phyloP scores from a whole-genome alignment of 1,140 invertebrate species.

The Maconellicoccus hirsutus region DNA sequence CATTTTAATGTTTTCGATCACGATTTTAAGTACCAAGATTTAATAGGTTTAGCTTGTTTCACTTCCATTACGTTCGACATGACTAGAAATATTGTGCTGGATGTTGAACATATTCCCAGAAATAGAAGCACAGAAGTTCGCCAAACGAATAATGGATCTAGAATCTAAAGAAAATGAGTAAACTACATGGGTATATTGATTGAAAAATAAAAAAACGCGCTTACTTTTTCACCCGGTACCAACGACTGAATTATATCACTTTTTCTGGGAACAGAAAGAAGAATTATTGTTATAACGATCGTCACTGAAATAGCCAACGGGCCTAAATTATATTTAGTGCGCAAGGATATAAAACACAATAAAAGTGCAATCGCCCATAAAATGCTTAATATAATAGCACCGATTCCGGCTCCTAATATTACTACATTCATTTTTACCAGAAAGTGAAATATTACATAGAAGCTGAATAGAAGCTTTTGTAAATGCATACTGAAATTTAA shows the following conservation, averaged over 20 bases:
- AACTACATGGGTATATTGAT: not conserved
- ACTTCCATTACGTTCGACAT: not conserved
- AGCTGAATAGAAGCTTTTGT: no score
- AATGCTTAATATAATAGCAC: constrained; percentile 39
- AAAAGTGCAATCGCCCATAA: constrained; percentile 42
- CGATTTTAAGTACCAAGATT: constrained; percentile 12
- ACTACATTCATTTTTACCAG: constrained; percentile 1
- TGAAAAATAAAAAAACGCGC: not conserved
- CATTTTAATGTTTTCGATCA: not conserved
- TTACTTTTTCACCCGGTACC: constrained; percentile 8
- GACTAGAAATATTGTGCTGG: not conserved
- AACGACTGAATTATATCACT: not conserved
- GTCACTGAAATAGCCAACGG: constrained; percentile 38
- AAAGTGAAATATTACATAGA: no score
- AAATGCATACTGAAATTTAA: no score
- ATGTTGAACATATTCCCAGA: not conserved
- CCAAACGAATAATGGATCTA: constrained; percentile 17
- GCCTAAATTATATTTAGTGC: constrained; percentile 43
- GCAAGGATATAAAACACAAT: constrained; percentile 42
- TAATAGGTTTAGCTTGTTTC: constrained; percentile 4
- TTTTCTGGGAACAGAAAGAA: constrained; percentile 39
- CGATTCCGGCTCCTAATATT: constrained; percentile 27
- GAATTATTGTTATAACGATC: constrained; percentile 39
- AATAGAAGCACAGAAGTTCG: not conserved
- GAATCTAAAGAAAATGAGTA: not conserved